Evolutionary conservation across 2,888 invertebrate species (phyloP), one percentile per base, ranked within the genome.

Genomic region (Cerastoderma edule): DNA sequence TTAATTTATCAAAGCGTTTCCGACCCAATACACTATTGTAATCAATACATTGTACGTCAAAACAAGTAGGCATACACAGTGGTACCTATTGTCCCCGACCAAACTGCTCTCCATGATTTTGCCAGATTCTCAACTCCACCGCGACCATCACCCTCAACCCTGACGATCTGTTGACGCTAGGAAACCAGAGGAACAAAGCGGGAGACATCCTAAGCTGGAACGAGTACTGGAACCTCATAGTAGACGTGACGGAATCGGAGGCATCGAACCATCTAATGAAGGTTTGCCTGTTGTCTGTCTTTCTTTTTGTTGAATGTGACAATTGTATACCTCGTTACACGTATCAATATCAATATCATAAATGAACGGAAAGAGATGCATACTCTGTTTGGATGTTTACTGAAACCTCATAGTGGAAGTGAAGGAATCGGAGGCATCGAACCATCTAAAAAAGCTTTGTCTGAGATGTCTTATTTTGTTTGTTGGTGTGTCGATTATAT

Each of bases 151-250:
- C 35, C 19, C 22, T 81, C 19, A 68, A 70, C 16, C 81, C 81
- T 2, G 81, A 81, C 32, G 81, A 81, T 50, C 35, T 81, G 13
- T 28, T 78, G 56, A 65, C 78, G 0, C 65, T 81, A 1, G 81
- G 81, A 6, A 50, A 66, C 33, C 48, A 66, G 33, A 50, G 50
- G 30, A 50, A 66, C 33, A 66, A 67, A 19, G 60, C 72, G 10
- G 70, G 48, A n/a, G 72, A 69, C 8, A 50, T 48, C 3, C 53
- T 81, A 19, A 71, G 70, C 13, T 81, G 81, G 81, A 44, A 54
- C 22, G 81, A 81, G 39, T 81, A 78, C 53, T 81, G 78, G 78
- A 71, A 60, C 27, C 53, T 81, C 28, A 81, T 81, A 30, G 81
- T 81, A 3, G 81, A 75, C 22, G 78, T 78, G 1, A 60, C 57